Base-by-base conservation (phyloP, 2,888 invertebrate species). In the Erebia ligea region DNA sequence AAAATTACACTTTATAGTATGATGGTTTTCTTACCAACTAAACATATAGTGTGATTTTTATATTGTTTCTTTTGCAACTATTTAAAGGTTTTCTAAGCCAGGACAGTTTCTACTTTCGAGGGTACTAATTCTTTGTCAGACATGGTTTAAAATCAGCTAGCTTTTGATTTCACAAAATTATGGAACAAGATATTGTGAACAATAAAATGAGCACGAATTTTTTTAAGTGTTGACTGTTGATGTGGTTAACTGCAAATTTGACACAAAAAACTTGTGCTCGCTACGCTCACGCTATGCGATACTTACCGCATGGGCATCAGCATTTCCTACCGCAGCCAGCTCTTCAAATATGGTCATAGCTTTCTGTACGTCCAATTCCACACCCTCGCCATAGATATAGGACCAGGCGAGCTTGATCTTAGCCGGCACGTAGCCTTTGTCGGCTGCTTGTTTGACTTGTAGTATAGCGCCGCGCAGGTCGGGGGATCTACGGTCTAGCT, bases 331-430 rank as follows among this genome's bases (percentile, higher is more conserved):
- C 10, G 95, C 95, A 0, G 96, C 96, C 52, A 99, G 91, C 78
- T 95, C 95, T 72, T 96, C 94, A 82, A 99, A 98, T 76, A 96
- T 96, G 58, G 94, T 90, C 79, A 94, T 95, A 0, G 98, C 98
- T 69, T 95, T 95, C 10, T 95, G 93, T 71, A 98, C 92, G 85
- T 98, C 96, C 79, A 98, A 95, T 56, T 95, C 94, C 15, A 97
- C 91, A 72, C 95, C 97, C 82, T 95, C 97, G 0, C 99, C 99
- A 79, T 98, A 96, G 8, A 99, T 87, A 79, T 97, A 95, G 0
- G 97, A 97, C 97, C 98, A 98, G 0, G 98, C 98, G 6, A 99
- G 88, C 84, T 97, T 94, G 72, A 98, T 97, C 84, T 96, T 95
- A 0, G 99, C 98, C 63, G 96, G 96, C 0, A 92, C 86, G 85